A percentile compares a stretch with the other conserved stretches of the same genome.
These are phyloP conservation scores for Elymnias hypermnestra DNA, from an alignment of 1,140 invertebrate genomes.

Conservation along the genomic window DNA sequence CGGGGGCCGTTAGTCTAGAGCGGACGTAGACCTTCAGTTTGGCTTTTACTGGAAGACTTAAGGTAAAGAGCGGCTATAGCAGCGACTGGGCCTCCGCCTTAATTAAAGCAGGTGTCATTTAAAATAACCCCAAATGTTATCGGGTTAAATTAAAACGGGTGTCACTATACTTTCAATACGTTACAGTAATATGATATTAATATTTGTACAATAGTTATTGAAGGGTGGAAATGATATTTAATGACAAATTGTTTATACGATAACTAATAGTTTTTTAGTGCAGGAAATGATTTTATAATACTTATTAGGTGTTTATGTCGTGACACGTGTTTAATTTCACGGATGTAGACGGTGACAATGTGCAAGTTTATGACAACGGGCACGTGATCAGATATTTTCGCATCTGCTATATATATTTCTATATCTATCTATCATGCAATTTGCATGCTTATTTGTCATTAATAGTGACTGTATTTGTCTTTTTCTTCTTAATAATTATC, in stretches of 20 bases:
- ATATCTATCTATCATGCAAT: too few relatives aligned
- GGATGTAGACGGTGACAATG: too few relatives aligned
- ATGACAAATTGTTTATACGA: not conserved
- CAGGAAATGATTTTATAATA: not conserved
- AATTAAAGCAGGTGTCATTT: not conserved
- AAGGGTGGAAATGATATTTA: not conserved
- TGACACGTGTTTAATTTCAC: too few relatives aligned
- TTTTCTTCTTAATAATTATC: too few relatives aligned
- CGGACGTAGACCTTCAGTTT: too few relatives aligned
- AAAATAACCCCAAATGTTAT: not conserved
- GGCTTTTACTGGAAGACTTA: too few relatives aligned
- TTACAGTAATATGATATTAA: not conserved
- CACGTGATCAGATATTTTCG: not conserved
- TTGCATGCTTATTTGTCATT: too few relatives aligned
- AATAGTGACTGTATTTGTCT: too few relatives aligned
- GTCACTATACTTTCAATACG: not conserved
- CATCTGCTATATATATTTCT: not conserved
- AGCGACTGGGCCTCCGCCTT: too few relatives aligned
- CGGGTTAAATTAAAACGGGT: not conserved
- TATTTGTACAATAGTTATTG: not conserved
- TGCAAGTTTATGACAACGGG: too few relatives aligned
- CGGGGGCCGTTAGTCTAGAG: too few relatives aligned
- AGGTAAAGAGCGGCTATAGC: too few relatives aligned
- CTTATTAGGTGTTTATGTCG: not conserved
- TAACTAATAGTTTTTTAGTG: constrained; percentile 1